A percentile compares a stretch with the other conserved stretches of the same genome.
These are phyloP conservation scores for Thalassaphorura encarpata DNA, from an alignment of 1,140 invertebrate species.

Conservation along the genomic window DNA sequence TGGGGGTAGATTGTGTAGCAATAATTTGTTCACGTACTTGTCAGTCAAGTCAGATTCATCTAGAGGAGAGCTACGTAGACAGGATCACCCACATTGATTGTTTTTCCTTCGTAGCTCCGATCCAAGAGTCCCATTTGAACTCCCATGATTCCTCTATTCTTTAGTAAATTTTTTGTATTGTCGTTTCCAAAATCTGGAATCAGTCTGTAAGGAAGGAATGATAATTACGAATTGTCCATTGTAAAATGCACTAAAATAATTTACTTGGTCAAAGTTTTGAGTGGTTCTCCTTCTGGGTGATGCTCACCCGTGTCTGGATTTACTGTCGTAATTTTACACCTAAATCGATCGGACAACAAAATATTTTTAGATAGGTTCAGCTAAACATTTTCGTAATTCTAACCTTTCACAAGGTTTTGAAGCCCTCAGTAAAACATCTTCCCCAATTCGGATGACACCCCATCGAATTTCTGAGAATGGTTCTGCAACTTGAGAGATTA, in stretches of 20 bases:
- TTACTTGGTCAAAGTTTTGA: constrained; percentile 37
- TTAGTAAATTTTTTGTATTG: constrained; percentile 4
- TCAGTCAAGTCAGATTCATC: constrained; percentile 2
- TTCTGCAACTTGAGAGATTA: constrained; percentile 24
- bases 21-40: too few species aligned
- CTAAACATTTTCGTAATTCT: constrained; percentile 20
- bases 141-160: constrained; percentile 27
- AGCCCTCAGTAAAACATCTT: constrained; percentile 24
- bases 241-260: not conserved
- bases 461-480: constrained; percentile 34
- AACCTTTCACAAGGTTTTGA: constrained; percentile 34
- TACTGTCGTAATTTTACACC: constrained; percentile 38
- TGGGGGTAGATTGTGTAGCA: constrained; percentile 15
- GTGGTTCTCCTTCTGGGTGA: constrained; percentile 36
- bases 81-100: constrained; percentile 12
- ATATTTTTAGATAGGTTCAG: constrained; percentile 28
- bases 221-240: not conserved
- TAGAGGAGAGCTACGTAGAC: constrained; percentile 8
- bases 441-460: constrained; percentile 33
- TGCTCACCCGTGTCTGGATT: constrained; percentile 36
- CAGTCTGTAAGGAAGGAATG: constrained; percentile 8
- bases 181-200: constrained; percentile 15
- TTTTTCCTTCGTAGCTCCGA: not conserved
- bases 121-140: constrained; percentile 18
- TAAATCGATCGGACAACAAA: constrained; percentile 24